Percentiles rank a stretch among this genome's conserved stretches.
Conservation (phyloP, 2,113 vertebrate genomes). For the Okapia johnstoni region DNA sequence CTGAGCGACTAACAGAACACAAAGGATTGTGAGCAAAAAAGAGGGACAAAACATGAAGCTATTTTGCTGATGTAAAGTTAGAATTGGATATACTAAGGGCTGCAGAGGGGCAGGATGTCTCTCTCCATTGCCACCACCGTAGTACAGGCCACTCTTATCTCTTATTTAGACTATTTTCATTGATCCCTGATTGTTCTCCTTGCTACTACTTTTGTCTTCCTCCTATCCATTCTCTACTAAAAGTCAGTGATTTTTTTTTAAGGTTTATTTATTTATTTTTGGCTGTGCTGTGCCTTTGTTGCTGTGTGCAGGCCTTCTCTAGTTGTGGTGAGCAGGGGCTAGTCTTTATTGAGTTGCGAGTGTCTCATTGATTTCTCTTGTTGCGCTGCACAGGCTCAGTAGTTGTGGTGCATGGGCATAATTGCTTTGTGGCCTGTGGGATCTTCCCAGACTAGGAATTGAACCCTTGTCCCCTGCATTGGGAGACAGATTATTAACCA, state of each 20-base stretch:
- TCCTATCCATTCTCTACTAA: background rate
- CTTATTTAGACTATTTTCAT: background rate
- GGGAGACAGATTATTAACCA: background rate
- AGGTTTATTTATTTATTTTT: background rate
- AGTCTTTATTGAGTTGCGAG: background rate
- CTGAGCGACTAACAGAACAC: background rate
- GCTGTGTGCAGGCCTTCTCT: background rate
- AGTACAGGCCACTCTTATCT: background rate
- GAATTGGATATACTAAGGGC: background rate
- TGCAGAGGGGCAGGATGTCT: background rate
- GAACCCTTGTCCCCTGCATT: background rate
- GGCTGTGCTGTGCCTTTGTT: background rate
- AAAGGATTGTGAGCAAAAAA: background rate
- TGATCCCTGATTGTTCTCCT: background rate
- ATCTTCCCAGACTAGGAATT: background rate
- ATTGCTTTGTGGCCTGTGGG: background rate
- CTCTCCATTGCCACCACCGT: background rate
- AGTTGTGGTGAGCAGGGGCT: background rate
- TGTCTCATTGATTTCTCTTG: background rate
- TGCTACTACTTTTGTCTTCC: background rate
- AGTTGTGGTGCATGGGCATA: background rate
- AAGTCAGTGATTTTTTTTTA: background rate
- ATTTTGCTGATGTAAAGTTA: background rate
- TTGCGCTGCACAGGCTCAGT: background rate
- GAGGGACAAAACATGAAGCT: background rate